Conservation (phyloP, 2,797 vertebrate species). For the Neopelma chrysocephalum region DNA sequence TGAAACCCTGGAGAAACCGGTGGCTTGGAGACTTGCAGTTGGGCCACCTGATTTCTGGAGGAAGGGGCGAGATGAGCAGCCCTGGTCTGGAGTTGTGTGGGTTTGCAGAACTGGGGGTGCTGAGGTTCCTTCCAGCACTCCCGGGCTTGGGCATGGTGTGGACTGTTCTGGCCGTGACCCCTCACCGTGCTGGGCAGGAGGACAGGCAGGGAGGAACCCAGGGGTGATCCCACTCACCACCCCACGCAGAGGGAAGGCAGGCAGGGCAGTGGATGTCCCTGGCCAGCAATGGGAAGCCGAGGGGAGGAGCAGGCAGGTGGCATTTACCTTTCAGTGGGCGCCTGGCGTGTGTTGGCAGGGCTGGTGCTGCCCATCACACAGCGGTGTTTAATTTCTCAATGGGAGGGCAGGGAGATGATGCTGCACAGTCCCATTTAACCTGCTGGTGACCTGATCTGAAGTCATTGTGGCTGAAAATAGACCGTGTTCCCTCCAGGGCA, state of each 20-base stretch:
- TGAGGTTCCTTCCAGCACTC: not conserved
- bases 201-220: not conserved
- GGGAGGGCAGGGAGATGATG: constrained; percentile 47
- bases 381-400: constrained; percentile 45
- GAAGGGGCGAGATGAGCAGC: not conserved
- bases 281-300: accelerated
- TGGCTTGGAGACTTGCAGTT: not conserved
- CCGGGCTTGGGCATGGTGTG: not conserved
- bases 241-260: not conserved
- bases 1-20: not conserved
- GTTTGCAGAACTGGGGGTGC: not conserved
- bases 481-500: constrained; percentile 59
- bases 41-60: not conserved
- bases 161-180: accelerated
- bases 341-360: accelerated
- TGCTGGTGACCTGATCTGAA: constrained; percentile 67
- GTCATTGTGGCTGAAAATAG: constrained; percentile 70
- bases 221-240: not conserved
- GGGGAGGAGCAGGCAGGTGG: not conserved
- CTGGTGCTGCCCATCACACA: constrained; percentile 12
- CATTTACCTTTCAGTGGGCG: not conserved
- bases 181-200: not conserved
- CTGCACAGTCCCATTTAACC: constrained; percentile 63
- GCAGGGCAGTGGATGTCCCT: not conserved
- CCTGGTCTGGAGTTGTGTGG: accelerated